Percentiles rank a stretch among this genome's conserved stretches.
phyloP scores from a whole-genome alignment of 2,113 vertebrate species.

The Rattus norvegicus region DNA sequence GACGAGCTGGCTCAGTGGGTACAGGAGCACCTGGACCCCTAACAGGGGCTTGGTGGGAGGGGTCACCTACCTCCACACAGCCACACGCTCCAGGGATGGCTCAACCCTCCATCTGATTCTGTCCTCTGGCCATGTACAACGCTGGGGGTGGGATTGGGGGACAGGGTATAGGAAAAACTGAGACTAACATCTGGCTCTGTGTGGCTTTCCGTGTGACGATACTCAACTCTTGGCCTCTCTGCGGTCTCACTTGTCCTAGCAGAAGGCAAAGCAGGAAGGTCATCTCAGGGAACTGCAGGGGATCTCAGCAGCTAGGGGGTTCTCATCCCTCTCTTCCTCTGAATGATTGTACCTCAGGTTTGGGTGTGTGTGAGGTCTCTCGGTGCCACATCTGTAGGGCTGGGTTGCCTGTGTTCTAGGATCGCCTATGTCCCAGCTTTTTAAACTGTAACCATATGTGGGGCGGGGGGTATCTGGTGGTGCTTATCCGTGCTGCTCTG shows the following conservation, averaged over 20 bases:
- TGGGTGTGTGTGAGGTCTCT: background rate
- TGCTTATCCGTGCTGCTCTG: background rate
- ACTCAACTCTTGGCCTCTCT: background rate
- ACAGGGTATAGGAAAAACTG: background rate
- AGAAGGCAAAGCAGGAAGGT: background rate
- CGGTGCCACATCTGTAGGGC: background rate
- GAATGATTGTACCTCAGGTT: background rate
- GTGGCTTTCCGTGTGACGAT: background rate
- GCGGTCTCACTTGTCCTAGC: background rate
- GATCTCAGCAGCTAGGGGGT: background rate
- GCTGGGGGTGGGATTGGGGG: background rate
- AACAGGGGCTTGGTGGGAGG: too few species aligned
- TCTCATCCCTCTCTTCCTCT: background rate
- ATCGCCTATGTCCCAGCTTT: background rate
- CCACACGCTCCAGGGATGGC: background rate
- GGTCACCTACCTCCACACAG: background rate
- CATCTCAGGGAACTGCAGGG: background rate
- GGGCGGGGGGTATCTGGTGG: too few species aligned
- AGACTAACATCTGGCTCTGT: background rate
- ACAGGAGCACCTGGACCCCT: background rate
- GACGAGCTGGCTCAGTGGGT: background rate
- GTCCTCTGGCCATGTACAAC: background rate
- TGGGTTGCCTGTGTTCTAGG: background rate
- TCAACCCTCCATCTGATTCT: background rate
- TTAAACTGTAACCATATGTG: background rate